Percentiles rank a stretch among this genome's conserved stretches.
phyloP scores from a whole-genome alignment of 2,113 vertebrate species.

The Burhinus oedicnemus region DNA sequence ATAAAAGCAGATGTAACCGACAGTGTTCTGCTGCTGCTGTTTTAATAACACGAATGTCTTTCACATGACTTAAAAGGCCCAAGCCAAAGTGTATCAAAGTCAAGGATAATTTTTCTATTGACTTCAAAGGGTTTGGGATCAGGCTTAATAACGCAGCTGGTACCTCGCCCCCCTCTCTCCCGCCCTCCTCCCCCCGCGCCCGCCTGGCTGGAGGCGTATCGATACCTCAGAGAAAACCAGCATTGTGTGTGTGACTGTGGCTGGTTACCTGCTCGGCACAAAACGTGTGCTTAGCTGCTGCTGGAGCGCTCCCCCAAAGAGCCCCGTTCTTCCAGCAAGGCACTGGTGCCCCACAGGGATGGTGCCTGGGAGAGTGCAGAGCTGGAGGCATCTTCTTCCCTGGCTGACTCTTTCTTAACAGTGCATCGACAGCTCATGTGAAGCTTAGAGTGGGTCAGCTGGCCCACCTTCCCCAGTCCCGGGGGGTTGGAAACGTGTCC shows the following conservation, averaged over 20 bases:
- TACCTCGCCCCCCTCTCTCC: not conserved
- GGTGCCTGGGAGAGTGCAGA: not conserved
- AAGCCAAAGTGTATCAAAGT: slow-evolving; percentile 10
- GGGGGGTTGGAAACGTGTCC: accelerated
- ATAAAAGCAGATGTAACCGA: slow-evolving; percentile 55
- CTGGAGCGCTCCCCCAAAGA: accelerated
- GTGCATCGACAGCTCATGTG: accelerated
- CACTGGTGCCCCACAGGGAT: accelerated
- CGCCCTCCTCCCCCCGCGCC: not conserved
- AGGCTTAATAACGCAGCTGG: not conserved
- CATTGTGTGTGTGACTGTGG: accelerated
- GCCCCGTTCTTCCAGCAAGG: accelerated
- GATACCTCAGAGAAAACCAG: not conserved
- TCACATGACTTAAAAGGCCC: slow-evolving; percentile 32
- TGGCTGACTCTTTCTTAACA: not conserved
- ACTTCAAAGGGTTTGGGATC: slow-evolving; percentile 40
- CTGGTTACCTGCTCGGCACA: accelerated
- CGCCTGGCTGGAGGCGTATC: not conserved
- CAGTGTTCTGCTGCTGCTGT: not conserved
- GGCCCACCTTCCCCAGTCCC: not conserved
- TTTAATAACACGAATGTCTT: not conserved
- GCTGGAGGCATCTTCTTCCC: not conserved
- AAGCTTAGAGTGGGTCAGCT: not conserved
- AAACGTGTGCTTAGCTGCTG: accelerated
- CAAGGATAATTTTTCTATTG: slow-evolving; percentile 16